Percentiles rank a stretch among this genome's conserved stretches.
phyloP scores from a whole-genome alignment of 2,888 invertebrate species.

The Agrenia bidenticulata region DNA sequence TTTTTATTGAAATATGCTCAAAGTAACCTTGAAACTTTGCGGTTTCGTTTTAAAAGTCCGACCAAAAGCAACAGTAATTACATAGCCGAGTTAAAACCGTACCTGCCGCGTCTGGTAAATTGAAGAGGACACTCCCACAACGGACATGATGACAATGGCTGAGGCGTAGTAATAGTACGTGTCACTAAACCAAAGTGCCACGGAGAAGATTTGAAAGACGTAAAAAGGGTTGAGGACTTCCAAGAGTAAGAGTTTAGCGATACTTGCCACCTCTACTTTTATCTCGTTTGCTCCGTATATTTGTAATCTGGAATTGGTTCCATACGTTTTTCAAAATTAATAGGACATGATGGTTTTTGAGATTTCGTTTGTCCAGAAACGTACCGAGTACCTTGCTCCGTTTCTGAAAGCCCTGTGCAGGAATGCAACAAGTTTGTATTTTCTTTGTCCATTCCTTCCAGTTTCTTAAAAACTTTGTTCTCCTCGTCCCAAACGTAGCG shows the following conservation, averaged over 20 bases:
- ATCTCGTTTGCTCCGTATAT: conserved; percentile 3
- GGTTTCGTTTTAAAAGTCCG: no score
- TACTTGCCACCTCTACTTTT: neutral
- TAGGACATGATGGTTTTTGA: neutral
- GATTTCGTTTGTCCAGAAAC: neutral
- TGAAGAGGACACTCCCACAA: neutral
- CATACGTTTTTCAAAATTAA: neutral
- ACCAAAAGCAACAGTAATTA: no score
- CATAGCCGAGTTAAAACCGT: neutral
- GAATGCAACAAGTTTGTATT: neutral
- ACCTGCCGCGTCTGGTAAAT: conserved; percentile 1
- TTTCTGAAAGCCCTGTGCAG: neutral
- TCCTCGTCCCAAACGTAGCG: conserved; percentile 5
- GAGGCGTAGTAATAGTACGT: neutral
- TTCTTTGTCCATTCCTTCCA: neutral
- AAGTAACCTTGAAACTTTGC: no score
- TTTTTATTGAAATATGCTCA: neutral
- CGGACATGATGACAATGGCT: neutral
- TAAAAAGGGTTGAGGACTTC: conserved; percentile 4
- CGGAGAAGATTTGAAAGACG: conserved; percentile 1
- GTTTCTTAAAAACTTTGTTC: neutral
- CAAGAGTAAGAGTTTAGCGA: neutral
- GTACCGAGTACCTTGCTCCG: neutral
- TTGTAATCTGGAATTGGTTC: neutral
- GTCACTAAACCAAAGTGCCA: neutral